Evolutionary conservation across 2,797 vertebrate genomes (phyloP).

Genomic region (Siniperca undulata): DNA sequence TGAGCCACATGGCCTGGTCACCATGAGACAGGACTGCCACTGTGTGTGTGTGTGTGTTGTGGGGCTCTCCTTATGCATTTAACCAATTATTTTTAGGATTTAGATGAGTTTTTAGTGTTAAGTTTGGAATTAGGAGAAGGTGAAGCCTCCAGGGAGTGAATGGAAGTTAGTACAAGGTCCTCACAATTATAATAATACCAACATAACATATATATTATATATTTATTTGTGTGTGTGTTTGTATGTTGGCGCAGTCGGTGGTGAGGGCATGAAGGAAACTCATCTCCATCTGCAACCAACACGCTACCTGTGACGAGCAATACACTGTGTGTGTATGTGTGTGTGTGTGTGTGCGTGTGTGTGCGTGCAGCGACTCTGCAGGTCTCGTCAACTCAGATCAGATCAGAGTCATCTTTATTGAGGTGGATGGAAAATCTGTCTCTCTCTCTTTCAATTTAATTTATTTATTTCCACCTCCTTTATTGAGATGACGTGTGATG

Average conservation of each 20-base stretch:
- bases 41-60: conserved; percentile 32
- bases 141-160: not conserved
- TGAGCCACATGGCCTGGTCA: conserved; percentile 74
- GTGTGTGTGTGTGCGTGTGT: not conserved
- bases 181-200: not conserved
- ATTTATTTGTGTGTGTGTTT: not conserved
- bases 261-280: conserved; percentile 36
- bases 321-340: conserved; percentile 7
- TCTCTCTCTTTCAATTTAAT: not conserved
- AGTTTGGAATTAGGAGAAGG: not conserved
- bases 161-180: not conserved
- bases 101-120: not conserved
- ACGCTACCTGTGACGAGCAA: conserved; percentile 34
- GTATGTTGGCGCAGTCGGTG: conserved; percentile 32
- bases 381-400: conserved; percentile 65
- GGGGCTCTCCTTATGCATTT: not conserved
- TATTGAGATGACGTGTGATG: not conserved
- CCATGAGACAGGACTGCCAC: conserved; percentile 68
- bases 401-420: conserved; percentile 59
- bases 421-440: conserved; percentile 37
- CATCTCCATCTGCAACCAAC: conserved; percentile 52
- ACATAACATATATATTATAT: not conserved
- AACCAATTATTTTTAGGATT: not conserved
- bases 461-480: not conserved
- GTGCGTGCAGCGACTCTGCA: conserved; percentile 36